Percentiles rank a stretch among this genome's conserved stretches.
phyloP scores from a whole-genome alignment of 2,797 vertebrate species.

The Etheostoma perlongum region DNA sequence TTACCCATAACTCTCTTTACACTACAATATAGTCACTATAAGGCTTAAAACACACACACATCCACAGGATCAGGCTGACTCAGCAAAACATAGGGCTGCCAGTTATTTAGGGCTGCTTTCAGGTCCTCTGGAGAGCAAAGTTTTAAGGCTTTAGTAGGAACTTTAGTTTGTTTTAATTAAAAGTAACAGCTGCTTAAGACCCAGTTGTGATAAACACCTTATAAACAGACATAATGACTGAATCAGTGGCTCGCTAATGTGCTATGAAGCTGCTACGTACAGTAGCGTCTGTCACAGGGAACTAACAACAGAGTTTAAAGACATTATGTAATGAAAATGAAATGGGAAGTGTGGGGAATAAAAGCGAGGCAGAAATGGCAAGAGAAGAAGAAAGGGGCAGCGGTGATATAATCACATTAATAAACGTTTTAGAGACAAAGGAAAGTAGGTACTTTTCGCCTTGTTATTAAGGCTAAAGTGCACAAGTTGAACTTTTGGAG shows the following conservation, averaged over 20 bases:
- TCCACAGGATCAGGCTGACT: constrained; percentile 44
- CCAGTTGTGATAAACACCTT: constrained; percentile 16
- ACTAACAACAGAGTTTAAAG: constrained; percentile 6
- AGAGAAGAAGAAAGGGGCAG: constrained; percentile 16
- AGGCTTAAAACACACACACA: constrained; percentile 7
- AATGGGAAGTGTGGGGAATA: not conserved
- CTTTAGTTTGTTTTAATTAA: not conserved
- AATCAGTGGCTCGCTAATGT: constrained; percentile 2
- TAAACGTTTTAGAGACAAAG: constrained; percentile 19
- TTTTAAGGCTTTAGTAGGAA: constrained; percentile 16
- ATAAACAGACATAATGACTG: not conserved
- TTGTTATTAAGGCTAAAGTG: not conserved
- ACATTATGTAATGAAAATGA: not conserved
- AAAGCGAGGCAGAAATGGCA: constrained; percentile 11
- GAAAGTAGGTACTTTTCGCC: not conserved
- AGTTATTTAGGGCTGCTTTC: constrained; percentile 38
- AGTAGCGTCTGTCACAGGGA: not conserved
- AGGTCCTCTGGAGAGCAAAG: constrained; percentile 39
- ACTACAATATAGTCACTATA: too few species aligned
- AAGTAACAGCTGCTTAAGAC: constrained; percentile 13
- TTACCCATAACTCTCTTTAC: too few species aligned
- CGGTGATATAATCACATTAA: constrained; percentile 46
- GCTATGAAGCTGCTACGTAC: not conserved
- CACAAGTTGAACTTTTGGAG: not conserved
- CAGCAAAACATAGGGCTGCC: constrained; percentile 38